Evolutionary conservation across 1,140 invertebrate genomes (phyloP).

Genomic region (Phenacoccus solenopsis): DNA sequence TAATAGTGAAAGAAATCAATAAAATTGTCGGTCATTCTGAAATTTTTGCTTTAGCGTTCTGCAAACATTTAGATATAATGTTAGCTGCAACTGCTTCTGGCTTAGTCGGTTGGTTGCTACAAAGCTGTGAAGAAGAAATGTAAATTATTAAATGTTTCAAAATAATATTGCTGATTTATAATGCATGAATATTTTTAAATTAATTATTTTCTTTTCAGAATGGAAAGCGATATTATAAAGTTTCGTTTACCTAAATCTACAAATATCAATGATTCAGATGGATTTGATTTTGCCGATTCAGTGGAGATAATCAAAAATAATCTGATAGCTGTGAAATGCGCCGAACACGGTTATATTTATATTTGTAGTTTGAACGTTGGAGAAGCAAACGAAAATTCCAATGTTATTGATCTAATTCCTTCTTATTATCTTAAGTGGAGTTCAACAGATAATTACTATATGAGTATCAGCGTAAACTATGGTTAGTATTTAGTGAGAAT

Average conservation of each 20-base stretch:
- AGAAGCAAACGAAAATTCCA: constrained; percentile 17
- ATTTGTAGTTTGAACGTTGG: constrained; percentile 27
- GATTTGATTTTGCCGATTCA: constrained; percentile 31
- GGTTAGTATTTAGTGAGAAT: constrained; percentile 30
- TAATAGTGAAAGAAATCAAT: background rate
- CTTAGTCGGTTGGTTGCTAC: background rate
- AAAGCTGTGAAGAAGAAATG: background rate
- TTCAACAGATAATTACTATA: constrained; percentile 37
- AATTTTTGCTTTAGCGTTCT: background rate
- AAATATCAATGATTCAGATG: background rate
- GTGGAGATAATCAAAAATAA: constrained; percentile 29
- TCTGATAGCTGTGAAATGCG: constrained; percentile 35
- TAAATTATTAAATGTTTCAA: background rate
- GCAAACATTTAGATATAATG: background rate
- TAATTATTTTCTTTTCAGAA: background rate
- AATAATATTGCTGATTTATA: background rate
- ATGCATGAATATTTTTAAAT: too few species aligned
- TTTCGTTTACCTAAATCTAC: background rate
- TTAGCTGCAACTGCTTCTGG: background rate
- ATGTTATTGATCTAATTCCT: constrained; percentile 27
- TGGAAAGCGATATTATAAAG: background rate
- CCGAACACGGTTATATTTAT: constrained; percentile 35
- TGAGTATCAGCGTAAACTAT: constrained; percentile 34
- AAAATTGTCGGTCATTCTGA: background rate
- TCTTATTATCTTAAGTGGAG: constrained; percentile 34